phyloP scores from a whole-genome alignment of 2,888 invertebrate species.

The Tinea semifulvella region DNA sequence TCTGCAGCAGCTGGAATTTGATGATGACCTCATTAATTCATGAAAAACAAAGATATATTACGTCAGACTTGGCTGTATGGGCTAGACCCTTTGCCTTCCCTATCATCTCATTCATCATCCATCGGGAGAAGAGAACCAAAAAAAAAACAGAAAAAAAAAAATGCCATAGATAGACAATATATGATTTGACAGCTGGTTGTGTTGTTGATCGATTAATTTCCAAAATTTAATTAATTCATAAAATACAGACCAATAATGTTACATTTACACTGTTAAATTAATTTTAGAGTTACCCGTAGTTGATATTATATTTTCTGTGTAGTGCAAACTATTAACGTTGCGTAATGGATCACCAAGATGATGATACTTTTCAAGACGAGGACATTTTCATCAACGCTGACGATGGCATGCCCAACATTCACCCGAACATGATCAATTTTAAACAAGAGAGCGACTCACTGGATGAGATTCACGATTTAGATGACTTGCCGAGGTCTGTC shows the following conservation, averaged over 20 bases:
- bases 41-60: too few relatives aligned
- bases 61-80: too few relatives aligned
- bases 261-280: not conserved
- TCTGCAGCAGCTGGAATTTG: too few relatives aligned
- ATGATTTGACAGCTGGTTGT: slow-evolving; percentile 2
- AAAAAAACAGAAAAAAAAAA: not conserved
- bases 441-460: slow-evolving; percentile 74
- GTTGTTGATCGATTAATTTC: slow-evolving; percentile 13
- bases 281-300: not conserved
- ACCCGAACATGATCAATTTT: slow-evolving; percentile 78
- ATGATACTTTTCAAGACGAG: slow-evolving; percentile 64
- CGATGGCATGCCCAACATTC: slow-evolving; percentile 86
- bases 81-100: too few relatives aligned
- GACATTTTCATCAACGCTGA: slow-evolving; percentile 86
- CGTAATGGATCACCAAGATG: slow-evolving; percentile 49
- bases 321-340: too few relatives aligned
- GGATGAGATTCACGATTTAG: slow-evolving; percentile 74
- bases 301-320: not conserved
- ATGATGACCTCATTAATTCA: too few relatives aligned
- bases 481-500: slow-evolving; percentile 87
- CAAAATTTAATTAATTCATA: not conserved
- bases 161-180: not conserved
- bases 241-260: not conserved
- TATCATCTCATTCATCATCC: too few relatives aligned
- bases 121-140: too few relatives aligned